A percentile compares a stretch with the other conserved stretches of the same genome.
Conservation (phyloP, 2,888 invertebrate species). For the Scaptomyza cyrtandrae region DNA sequence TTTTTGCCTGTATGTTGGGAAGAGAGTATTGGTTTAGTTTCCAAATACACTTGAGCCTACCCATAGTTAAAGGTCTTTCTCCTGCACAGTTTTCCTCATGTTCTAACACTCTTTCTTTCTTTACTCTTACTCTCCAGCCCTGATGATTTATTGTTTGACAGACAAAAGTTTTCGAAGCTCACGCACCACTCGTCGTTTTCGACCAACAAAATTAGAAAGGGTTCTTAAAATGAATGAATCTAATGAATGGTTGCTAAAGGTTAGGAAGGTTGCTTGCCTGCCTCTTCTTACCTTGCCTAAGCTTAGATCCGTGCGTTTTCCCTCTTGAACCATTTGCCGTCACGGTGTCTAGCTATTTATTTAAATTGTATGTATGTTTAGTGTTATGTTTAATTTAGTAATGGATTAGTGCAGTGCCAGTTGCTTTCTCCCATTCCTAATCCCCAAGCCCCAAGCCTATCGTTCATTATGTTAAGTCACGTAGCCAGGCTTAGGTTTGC, state of each 20-base stretch:
- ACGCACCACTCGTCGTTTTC: constrained; percentile 49
- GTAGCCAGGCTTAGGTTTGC: constrained; percentile 38
- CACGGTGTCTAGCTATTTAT: constrained; percentile 77
- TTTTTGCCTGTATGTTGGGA: neutral
- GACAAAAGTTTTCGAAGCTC: constrained; percentile 63
- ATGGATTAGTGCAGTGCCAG: constrained; percentile 77
- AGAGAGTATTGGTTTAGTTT: constrained; percentile 62
- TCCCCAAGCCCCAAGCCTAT: constrained; percentile 11
- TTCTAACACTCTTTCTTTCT: neutral
- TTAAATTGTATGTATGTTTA: constrained; percentile 73
- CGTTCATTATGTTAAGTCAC: constrained; percentile 79
- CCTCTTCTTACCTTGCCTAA: constrained; percentile 17
- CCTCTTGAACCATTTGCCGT: constrained; percentile 69
- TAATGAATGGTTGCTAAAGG: constrained; percentile 20
- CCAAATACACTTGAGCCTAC: constrained; percentile 73
- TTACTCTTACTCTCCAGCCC: constrained; percentile 40
- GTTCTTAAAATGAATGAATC: constrained; percentile 62
- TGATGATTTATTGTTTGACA: constrained; percentile 80
- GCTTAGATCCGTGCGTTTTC: constrained; percentile 19
- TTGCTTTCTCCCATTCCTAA: constrained; percentile 4
- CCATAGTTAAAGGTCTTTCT: constrained; percentile 73
- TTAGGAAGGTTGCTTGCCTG: constrained; percentile 16
- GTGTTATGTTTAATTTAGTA: constrained; percentile 83
- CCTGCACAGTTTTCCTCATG: neutral
- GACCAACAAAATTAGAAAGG: constrained; percentile 69